A percentile compares a stretch with the other conserved stretches of the same genome.
Conservation (phyloP, 2,888 invertebrate genomes). For the Scelioninae gen. 2 region DNA sequence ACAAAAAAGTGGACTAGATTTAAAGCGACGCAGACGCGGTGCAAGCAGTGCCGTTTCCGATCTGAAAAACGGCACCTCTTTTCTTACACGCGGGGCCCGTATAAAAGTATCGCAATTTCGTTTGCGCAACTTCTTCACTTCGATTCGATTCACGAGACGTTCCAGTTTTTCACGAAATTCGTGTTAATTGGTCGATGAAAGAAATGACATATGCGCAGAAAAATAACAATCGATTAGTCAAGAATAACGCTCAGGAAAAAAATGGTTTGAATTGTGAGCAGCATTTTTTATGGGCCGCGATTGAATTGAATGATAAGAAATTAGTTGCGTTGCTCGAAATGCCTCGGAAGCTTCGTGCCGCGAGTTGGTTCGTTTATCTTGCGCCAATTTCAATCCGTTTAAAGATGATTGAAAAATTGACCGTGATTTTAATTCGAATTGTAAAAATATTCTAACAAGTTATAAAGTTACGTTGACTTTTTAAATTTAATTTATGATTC, state of each 20-base stretch:
- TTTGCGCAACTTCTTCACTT: conserved; percentile 32
- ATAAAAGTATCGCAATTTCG: conserved; percentile 21
- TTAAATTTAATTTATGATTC: too few relatives aligned
- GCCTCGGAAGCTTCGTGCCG: neutral
- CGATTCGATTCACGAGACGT: conserved; percentile 28
- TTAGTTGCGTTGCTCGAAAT: neutral
- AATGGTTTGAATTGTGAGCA: conserved; percentile 8
- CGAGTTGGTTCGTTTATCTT: neutral
- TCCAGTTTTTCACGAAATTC: conserved; percentile 36
- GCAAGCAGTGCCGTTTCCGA: conserved; percentile 9
- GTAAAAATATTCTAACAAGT: too few relatives aligned
- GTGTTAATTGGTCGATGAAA: conserved; percentile 30
- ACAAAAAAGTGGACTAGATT: conserved; percentile 33
- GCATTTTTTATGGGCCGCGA: neutral
- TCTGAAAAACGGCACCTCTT: conserved; percentile 5
- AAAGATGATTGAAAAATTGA: neutral
- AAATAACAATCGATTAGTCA: conserved; percentile 33
- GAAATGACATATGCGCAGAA: conserved; percentile 30
- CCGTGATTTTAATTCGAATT: too few relatives aligned
- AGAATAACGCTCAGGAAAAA: conserved; percentile 18
- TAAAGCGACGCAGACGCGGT: conserved; percentile 6
- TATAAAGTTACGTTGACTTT: too few relatives aligned
- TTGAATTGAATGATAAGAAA: conserved; percentile 9
- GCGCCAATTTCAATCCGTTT: neutral
- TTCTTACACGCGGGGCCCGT: conserved; percentile 7